Percentiles rank a stretch among this genome's conserved stretches.
phyloP scores from a whole-genome alignment of 2,113 vertebrate genomes.

The Empidonax traillii region DNA sequence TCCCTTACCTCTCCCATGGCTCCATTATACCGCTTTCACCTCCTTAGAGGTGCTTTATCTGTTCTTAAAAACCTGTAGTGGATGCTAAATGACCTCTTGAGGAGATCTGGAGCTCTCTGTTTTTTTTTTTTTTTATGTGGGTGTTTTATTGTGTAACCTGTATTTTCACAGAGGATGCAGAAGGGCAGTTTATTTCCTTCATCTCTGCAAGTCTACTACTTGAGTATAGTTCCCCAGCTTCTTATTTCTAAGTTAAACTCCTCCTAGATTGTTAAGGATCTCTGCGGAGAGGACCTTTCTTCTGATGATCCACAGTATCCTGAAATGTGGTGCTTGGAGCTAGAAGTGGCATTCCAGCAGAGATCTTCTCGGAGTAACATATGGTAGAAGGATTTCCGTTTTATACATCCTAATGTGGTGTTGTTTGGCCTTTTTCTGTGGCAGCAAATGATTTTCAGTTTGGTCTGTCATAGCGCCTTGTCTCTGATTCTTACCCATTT shows the following conservation, averaged over 20 bases:
- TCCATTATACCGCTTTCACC: neutral
- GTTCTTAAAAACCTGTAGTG: neutral
- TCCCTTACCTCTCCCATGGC: neutral
- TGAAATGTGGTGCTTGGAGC: constrained; percentile 12
- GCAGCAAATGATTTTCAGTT: neutral
- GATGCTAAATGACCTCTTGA: neutral
- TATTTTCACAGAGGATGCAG: neutral
- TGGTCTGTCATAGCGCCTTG: neutral
- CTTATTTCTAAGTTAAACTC: neutral
- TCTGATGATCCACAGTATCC: neutral
- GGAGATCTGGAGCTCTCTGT: neutral
- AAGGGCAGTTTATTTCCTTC: neutral
- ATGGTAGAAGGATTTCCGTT: neutral
- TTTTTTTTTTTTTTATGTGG: neutral
- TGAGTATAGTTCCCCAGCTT: neutral
- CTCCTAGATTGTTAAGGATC: neutral
- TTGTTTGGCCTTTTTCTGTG: neutral
- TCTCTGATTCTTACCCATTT: neutral
- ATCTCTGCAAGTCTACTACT: neutral
- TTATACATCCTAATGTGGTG: neutral
- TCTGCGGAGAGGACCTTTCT: neutral
- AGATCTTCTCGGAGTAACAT: neutral
- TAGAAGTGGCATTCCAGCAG: neutral
- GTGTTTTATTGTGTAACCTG: neutral
- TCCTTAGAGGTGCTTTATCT: neutral